A percentile compares a stretch with the other conserved stretches of the same genome.
Conservation (phyloP, 2,113 vertebrate species). For the Cebidichthys violaceus region DNA sequence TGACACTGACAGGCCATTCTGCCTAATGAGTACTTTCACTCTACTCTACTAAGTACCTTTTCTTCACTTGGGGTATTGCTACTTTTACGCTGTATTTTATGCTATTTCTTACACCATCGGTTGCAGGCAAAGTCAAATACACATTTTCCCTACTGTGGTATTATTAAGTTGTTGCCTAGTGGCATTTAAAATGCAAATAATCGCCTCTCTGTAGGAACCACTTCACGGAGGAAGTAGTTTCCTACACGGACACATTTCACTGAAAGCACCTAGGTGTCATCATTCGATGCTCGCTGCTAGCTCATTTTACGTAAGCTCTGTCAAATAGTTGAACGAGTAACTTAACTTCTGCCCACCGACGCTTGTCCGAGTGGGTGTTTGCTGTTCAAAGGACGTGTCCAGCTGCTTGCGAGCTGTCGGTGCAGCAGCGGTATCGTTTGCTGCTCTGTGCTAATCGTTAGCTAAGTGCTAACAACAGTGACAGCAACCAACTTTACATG, state of each 20-base stretch:
- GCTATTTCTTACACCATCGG: not conserved
- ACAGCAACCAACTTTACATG: conserved; percentile 55
- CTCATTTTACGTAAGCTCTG: conserved; percentile 71
- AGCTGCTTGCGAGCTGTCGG: not conserved
- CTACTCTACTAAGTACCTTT: not conserved
- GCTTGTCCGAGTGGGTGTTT: not conserved
- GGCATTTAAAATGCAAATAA: not conserved
- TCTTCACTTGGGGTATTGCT: not conserved
- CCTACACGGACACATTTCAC: conserved; percentile 64
- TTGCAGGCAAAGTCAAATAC: not conserved
- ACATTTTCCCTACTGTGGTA: not conserved
- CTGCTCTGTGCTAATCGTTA: conserved; percentile 38
- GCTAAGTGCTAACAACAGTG: conserved; percentile 73
- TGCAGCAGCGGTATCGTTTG: not conserved
- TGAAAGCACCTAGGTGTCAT: conserved; percentile 59
- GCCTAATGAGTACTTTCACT: not conserved
- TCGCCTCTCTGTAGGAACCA: conserved; percentile 65
- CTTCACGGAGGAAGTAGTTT: conserved; percentile 34
- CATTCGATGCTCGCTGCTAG: conserved; percentile 63
- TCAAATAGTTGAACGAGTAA: not conserved
- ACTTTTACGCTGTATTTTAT: not conserved
- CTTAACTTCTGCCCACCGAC: not conserved
- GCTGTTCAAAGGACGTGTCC: not conserved
- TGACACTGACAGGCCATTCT: not conserved
- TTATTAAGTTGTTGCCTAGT: not conserved